phyloP scores from a whole-genome alignment of 2,888 invertebrate species.

The Congeria kusceri region DNA sequence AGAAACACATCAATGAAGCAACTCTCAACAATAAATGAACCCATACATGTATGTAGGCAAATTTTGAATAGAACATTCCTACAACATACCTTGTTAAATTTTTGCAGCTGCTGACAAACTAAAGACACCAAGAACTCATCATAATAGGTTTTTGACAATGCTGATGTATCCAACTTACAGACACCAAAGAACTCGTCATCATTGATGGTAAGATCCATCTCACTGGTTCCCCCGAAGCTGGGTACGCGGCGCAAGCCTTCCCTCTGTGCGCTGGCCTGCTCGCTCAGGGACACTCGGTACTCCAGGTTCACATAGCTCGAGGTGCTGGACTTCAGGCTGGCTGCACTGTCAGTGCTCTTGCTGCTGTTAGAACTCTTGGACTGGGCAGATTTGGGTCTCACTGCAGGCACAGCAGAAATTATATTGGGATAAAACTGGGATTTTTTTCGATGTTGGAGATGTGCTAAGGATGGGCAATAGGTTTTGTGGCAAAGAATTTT shows the following conservation, averaged over 20 bases:
- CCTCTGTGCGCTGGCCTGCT: conserved; percentile 54
- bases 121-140: too few species aligned
- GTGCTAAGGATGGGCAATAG: too few species aligned
- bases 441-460: too few species aligned
- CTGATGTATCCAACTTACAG: conserved; percentile 49
- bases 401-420: conserved; percentile 12
- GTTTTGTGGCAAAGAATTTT: too few species aligned
- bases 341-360: too few species aligned
- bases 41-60: too few species aligned
- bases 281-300: conserved; percentile 63
- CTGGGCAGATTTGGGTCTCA: conserved; percentile 21
- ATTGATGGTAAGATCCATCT: conserved; percentile 57
- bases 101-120: too few species aligned
- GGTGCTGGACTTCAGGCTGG: conserved; percentile 30
- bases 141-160: too few species aligned
- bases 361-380: neutral
- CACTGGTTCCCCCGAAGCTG: conserved; percentile 48
- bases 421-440: neutral
- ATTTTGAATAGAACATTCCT: too few species aligned
- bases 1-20: too few species aligned
- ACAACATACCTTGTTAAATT: too few species aligned
- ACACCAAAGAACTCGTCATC: conserved; percentile 64
- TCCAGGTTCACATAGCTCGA: conserved; percentile 66
- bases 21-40: too few species aligned
- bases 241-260: conserved; percentile 58